Conservation (phyloP, 2,797 vertebrate species). For the Acridotheres tristis region DNA sequence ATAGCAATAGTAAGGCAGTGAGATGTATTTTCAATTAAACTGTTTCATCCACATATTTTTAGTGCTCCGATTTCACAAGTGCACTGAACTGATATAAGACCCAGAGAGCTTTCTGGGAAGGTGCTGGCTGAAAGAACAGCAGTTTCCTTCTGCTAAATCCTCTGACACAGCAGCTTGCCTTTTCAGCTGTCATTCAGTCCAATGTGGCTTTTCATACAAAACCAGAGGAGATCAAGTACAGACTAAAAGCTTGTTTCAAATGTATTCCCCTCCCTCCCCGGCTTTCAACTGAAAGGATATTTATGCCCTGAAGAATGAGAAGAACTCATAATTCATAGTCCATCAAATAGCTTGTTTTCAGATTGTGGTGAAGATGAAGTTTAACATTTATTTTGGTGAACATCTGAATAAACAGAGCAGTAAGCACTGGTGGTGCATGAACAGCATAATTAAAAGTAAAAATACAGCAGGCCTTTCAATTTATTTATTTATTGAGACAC, state of each 20-base stretch:
- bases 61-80: background rate
- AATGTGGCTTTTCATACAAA: constrained; percentile 43
- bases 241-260: constrained; percentile 34
- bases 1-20: background rate
- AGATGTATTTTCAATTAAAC: background rate
- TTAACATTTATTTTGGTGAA: background rate
- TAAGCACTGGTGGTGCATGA: background rate
- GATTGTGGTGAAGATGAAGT: background rate
- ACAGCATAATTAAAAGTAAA: background rate
- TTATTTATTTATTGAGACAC: background rate
- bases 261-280: background rate
- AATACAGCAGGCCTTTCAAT: background rate
- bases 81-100: background rate
- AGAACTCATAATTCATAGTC: background rate
- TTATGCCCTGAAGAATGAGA: background rate
- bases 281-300: constrained; percentile 22
- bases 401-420: background rate
- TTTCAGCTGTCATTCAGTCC: constrained; percentile 61
- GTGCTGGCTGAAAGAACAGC: constrained; percentile 13
- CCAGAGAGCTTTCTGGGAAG: constrained; percentile 18
- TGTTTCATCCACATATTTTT: background rate
- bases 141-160: constrained; percentile 51
- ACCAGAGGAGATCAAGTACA: constrained; percentile 37
- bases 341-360: background rate
- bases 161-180: constrained; percentile 27